Base-by-base conservation (phyloP, 2,888 invertebrate genomes). In the Deilephila elpenor region DNA sequence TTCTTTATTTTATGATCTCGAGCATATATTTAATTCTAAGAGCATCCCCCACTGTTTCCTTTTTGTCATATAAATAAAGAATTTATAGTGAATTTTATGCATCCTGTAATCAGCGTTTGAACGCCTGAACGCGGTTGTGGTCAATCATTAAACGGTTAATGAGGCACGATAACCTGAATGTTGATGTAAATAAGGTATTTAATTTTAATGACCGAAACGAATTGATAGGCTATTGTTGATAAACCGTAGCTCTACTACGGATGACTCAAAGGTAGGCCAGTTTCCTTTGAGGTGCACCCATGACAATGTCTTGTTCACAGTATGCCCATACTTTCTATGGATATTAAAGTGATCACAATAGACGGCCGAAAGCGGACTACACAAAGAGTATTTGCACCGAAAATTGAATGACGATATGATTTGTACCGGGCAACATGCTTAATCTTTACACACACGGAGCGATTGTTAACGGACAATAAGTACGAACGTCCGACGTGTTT, bases 1-100 rank as follows among this genome's bases (percentile, higher is more conserved):
- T 93, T 93, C 92, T 92, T 91, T 91, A 93, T 94, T 94, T 94
- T 94, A 94, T 91, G 91, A 91, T 92, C 86, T 86, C 89, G 81
- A 88, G 89, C 90, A 92, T 91, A 93, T 93, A 93, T 93, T 93
- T 93, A 94, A 93, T 93, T 93, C 91, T 88, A 86, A 91, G 89
- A 89, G 89, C 87, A 88, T 89, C 89, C 88, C 75, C 85, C 88
- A 89, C 91, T 91, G 91, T 93, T 91, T 89, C 91, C 89, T 92
- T 91, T 91, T 91, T 89, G 87, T 90, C 88, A 88, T 86, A 90
- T 91, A 91, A 92, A 92, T 89, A 88, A 89, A 87, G 82, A 90
- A 91, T 89, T 89, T 91, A 92, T 90, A 88, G 89, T 87, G 85
- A 87, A 87, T 85, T 91, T 92, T 88, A 90, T 89, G 87, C 74